phyloP scores from a whole-genome alignment of 2,888 invertebrate species.

The Drosophila subquinaria region DNA sequence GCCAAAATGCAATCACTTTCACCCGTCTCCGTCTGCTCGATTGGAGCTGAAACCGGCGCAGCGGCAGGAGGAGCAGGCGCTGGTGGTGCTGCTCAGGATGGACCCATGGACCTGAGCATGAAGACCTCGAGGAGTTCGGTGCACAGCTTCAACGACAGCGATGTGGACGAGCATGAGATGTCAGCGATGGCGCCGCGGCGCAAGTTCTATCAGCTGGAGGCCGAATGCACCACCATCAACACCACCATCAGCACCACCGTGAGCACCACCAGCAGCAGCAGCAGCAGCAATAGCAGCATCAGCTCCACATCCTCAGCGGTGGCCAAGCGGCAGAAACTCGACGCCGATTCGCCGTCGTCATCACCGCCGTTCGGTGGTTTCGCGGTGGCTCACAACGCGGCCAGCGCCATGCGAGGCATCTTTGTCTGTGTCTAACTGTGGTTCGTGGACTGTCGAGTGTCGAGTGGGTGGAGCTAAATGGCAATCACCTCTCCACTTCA shows the following conservation, averaged over 20 bases:
- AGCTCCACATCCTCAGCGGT: slow-evolving; percentile 49
- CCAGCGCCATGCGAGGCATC: slow-evolving; percentile 81
- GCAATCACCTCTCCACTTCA: slow-evolving; percentile 47
- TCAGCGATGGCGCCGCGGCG: slow-evolving; percentile 61
- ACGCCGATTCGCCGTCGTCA: slow-evolving; percentile 48
- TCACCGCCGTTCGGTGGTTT: slow-evolving; percentile 63
- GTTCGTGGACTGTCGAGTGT: neutral
- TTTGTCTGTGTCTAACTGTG: slow-evolving; percentile 79
- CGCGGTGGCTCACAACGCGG: slow-evolving; percentile 73
- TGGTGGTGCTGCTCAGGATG: slow-evolving; percentile 87
- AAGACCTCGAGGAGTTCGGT: slow-evolving; percentile 86
- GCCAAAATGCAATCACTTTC: slow-evolving; percentile 83
- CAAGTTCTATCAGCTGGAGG: slow-evolving; percentile 81
- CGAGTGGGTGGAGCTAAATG: slow-evolving; percentile 67
- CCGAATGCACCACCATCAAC: slow-evolving; percentile 56
- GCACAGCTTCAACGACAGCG: slow-evolving; percentile 80
- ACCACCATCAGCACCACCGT: slow-evolving; percentile 28
- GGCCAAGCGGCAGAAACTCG: slow-evolving; percentile 80
- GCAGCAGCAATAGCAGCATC: slow-evolving; percentile 28
- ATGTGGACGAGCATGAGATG: slow-evolving; percentile 71
- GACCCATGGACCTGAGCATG: slow-evolving; percentile 93
- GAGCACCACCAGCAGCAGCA: slow-evolving; percentile 13
- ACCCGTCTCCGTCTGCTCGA: slow-evolving; percentile 83
- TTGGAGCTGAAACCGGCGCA: slow-evolving; percentile 66
- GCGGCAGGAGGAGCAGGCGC: slow-evolving; percentile 1